Percentiles rank a stretch among this genome's conserved stretches.
These are phyloP conservation scores for Chrysaora quinquecirrha DNA, from an alignment of 30 jellyfish, hydroid and myxozoan genomes.

Conservation along the genomic window DNA sequence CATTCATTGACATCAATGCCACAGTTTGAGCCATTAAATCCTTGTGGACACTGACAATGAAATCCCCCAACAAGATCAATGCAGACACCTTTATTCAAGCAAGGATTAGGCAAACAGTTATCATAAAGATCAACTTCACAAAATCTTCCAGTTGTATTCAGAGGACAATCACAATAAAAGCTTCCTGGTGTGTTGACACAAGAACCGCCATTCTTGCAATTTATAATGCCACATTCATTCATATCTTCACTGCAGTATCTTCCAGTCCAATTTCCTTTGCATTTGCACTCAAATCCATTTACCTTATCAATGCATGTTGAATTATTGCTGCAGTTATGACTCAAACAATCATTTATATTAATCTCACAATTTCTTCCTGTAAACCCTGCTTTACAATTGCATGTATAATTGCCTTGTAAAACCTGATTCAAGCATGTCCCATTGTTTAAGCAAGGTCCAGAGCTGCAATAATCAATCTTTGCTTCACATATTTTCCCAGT, in stretches of 20 bases:
- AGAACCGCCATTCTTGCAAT: conserved; percentile 44
- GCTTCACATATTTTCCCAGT: conserved; percentile 83
- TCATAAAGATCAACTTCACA: conserved; percentile 83
- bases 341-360: conserved; percentile 64
- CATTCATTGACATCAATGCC: conserved; percentile 71
- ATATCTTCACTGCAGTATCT: conserved; percentile 65
- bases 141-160: conserved; percentile 66
- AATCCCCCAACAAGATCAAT: conserved; percentile 56
- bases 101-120: conserved; percentile 69
- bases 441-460: conserved; percentile 58
- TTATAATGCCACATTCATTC: conserved; percentile 56
- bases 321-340: conserved; percentile 48
- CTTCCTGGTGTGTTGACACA: conserved; percentile 75
- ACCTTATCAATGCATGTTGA: conserved; percentile 52
- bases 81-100: conserved; percentile 60
- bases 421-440: conserved; percentile 56
- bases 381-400: conserved; percentile 72
- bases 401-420: conserved; percentile 27
- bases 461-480: conserved; percentile 58
- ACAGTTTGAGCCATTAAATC: conserved; percentile 69
- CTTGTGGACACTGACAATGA: conserved; percentile 50
- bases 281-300: conserved; percentile 41
- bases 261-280: conserved; percentile 79
- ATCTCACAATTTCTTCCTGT: conserved; percentile 74
- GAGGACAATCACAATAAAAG: conserved; percentile 74